Evolutionary conservation across 2,888 invertebrate genomes (phyloP).

Genomic region (Abrostola triplasia): DNA sequence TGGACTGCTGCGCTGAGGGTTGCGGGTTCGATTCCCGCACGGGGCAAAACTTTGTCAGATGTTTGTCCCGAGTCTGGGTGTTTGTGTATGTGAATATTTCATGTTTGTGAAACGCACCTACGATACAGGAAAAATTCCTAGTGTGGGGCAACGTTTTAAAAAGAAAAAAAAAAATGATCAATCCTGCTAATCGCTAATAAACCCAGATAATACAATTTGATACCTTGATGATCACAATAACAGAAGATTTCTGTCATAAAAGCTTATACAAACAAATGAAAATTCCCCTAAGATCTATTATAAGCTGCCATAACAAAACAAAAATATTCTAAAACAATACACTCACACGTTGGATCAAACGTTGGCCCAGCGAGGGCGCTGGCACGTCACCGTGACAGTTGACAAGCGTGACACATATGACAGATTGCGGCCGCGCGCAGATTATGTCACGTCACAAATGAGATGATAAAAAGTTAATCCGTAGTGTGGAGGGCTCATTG

Average conservation of each 20-base stretch:
- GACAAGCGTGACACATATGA: constrained; percentile 73
- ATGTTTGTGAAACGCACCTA: too few species aligned
- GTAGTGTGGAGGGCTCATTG: constrained; percentile 48
- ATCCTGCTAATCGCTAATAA: too few species aligned
- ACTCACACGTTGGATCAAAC: constrained; percentile 47
- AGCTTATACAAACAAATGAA: background rate
- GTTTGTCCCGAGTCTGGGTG: too few species aligned
- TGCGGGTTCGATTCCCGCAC: too few species aligned
- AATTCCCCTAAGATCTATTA: background rate
- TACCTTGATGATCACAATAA: too few species aligned
- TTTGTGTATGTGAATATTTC: too few species aligned
- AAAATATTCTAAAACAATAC: constrained; percentile 22
- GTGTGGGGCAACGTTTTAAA: too few species aligned
- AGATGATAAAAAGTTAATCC: constrained; percentile 69
- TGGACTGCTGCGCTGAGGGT: too few species aligned
- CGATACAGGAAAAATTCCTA: too few species aligned
- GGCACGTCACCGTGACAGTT: constrained; percentile 63
- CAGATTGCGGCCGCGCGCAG: constrained; percentile 79
- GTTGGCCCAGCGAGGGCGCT: constrained; percentile 46
- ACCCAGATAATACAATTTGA: too few species aligned
- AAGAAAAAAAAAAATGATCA: too few species aligned
- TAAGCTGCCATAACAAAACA: background rate
- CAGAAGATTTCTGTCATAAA: background rate
- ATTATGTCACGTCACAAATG: constrained; percentile 78
- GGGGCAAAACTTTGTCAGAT: too few species aligned